A percentile compares a stretch with the other conserved stretches of the same genome.
phyloP scores from a whole-genome alignment of 2,113 vertebrate species.

The Chunga burmeisteri region DNA sequence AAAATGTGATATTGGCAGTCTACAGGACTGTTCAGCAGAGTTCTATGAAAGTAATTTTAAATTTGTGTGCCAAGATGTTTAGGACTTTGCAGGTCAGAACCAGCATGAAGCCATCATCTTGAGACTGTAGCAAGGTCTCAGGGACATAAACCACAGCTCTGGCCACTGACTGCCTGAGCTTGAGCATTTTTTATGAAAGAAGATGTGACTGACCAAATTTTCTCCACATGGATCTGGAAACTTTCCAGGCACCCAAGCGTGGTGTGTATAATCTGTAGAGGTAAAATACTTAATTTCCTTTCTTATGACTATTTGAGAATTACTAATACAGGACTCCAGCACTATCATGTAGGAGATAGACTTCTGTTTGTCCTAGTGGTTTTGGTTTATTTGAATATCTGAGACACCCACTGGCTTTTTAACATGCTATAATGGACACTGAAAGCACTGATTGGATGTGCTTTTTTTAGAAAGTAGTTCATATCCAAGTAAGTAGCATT shows the following conservation, averaged over 20 bases:
- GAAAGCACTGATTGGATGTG: neutral
- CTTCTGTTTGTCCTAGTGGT: neutral
- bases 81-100: neutral
- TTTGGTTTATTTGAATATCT: neutral
- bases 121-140: neutral
- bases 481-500: neutral
- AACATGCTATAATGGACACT: neutral
- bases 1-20: neutral
- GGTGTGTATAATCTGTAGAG: neutral
- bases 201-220: neutral
- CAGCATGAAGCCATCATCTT: neutral
- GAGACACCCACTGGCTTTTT: neutral
- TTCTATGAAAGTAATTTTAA: neutral
- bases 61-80: neutral
- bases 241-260: neutral
- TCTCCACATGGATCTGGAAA: neutral
- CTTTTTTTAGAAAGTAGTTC: neutral
- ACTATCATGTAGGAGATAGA: neutral
- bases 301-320: neutral
- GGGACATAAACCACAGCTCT: neutral
- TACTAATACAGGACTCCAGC: neutral
- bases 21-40: neutral
- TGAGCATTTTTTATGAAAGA: neutral
- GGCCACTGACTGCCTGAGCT: neutral
- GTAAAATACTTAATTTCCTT: neutral